These are phyloP conservation scores for Rhingia campestris DNA, from an alignment of 2,888 invertebrate species.

Conservation along the genomic window DNA sequence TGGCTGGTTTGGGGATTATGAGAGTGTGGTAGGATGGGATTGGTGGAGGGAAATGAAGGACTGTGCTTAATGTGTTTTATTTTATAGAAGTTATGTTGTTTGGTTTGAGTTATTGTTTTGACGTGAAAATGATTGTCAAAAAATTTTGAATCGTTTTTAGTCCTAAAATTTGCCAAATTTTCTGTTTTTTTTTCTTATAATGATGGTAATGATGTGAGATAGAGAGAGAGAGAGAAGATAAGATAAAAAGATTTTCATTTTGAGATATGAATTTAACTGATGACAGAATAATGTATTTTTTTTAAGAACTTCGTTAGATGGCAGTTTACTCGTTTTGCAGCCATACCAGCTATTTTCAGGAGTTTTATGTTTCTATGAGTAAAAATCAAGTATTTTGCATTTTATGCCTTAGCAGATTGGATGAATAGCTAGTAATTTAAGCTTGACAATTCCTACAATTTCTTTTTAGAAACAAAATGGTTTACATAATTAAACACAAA, in stretches of 20 bases:
- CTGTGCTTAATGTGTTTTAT: conserved; percentile 44
- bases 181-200: conserved; percentile 44
- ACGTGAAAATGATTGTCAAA: conserved; percentile 73
- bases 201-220: conserved; percentile 66
- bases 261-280: conserved; percentile 50
- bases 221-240: conserved; percentile 50
- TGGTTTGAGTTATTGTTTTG: conserved; percentile 61
- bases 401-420: too few species aligned
- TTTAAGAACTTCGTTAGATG: conserved; percentile 32
- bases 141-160: conserved; percentile 67
- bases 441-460: too few species aligned
- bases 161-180: conserved; percentile 67
- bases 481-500: too few species aligned
- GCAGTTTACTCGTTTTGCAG: neutral
- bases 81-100: conserved; percentile 19
- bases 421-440: too few species aligned
- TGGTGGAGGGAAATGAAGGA: conserved; percentile 60
- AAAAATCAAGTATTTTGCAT: neutral
- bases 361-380: neutral
- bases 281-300: neutral
- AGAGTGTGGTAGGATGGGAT: conserved; percentile 10
- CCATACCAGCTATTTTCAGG: neutral
- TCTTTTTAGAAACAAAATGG: too few species aligned
- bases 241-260: conserved; percentile 19
- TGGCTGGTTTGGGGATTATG: conserved; percentile 3